Base-by-base conservation (phyloP, 1,140 invertebrate genomes). In the Lasioglossum albipes region DNA sequence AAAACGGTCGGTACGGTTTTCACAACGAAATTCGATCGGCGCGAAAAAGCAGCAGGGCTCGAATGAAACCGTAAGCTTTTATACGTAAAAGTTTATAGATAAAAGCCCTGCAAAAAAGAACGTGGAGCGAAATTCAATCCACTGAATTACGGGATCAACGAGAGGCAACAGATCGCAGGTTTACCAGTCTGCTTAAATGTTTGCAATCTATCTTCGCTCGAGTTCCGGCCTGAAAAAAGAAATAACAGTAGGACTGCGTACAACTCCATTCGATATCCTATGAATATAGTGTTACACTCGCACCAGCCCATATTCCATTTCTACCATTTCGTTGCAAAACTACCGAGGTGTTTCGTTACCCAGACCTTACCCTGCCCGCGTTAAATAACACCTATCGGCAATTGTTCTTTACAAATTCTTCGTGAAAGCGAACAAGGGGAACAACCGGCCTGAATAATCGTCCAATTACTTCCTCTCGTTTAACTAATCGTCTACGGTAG, bases 181-280 rank as follows among this genome's bases (percentile, higher is more conserved):
- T 49, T 74, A 59, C 67, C 7, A 54, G n/a, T 54, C 45, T 84
- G n/a, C 42, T 73, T 75, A 67, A 84, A 81, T 49, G 52, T 59
- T 72, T 36, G 59, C 41, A 84, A 84, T 84, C 83, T 71, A 81
- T 81, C 83, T 81, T 59, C 69, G 62, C 57, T 57, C 70, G 42
- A 75, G 79, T 84, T 84, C 70, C 52, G 77, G 49, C n/a, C 67
- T 57, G 54, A 20, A 66, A 83, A 84, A 75, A 77, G 54, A 20
- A 66, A 83, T 82, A 75, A 77, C 27, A 81, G 64, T 42, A 61
- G 22, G 57, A 84, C 62, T 80, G 74, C 59, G 74, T 59, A 77
- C 79, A 85, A 85, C 83, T 85, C 81, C 83, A 85, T 85, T 84
- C 64, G 84, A 85, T 85, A 85, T 77, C 79, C 79, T 65, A 74